Conservation (phyloP, 2,113 vertebrate species). For the Brachyhypopomus gauderio region DNA sequence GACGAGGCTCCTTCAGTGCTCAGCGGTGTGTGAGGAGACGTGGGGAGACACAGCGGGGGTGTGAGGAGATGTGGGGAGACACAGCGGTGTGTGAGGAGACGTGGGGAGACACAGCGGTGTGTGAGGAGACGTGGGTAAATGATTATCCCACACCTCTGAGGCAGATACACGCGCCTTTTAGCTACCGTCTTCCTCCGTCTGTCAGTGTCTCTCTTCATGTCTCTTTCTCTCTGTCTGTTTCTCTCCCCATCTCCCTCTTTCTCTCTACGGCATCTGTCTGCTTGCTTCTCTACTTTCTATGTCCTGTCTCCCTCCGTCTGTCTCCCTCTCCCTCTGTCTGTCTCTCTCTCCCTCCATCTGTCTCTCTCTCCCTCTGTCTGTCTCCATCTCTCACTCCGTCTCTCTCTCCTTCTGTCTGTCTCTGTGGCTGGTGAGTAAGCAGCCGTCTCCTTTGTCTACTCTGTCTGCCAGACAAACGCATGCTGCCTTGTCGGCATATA, state of each 20-base stretch:
- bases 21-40: neutral
- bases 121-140: too few species aligned
- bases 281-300: too few species aligned
- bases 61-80: too few species aligned
- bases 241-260: neutral
- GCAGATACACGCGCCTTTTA: neutral
- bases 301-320: neutral
- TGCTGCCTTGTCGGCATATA: constrained; percentile 57
- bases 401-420: neutral
- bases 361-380: neutral
- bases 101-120: too few species aligned
- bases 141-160: constrained; percentile 11
- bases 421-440: constrained; percentile 28
- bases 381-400: too few species aligned
- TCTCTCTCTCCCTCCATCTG: neutral
- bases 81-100: too few species aligned
- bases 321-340: neutral
- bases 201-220: neutral
- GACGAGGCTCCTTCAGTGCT: neutral
- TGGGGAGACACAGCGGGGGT: too few species aligned
- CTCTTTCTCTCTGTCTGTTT: neutral
- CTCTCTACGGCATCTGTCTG: neutral
- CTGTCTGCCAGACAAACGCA: constrained; percentile 69
- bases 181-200: neutral
- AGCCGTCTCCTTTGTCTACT: constrained; percentile 73